Conservation (phyloP, 1,140 invertebrate genomes). For the Teleopsis dalmanni region DNA sequence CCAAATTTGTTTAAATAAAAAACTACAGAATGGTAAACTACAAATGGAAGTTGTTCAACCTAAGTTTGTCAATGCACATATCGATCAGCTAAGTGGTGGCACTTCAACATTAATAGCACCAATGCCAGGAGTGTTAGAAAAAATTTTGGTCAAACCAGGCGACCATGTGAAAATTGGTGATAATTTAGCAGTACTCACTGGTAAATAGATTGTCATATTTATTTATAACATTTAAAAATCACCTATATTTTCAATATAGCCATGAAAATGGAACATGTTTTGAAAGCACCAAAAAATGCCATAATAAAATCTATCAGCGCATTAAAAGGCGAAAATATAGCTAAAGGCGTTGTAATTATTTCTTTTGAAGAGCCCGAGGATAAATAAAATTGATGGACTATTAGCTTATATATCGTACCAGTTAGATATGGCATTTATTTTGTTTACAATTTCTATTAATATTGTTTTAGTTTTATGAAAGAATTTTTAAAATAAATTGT, state of each 20-base stretch:
- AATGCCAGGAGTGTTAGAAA: constrained; percentile 93
- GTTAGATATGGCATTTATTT: constrained; percentile 5
- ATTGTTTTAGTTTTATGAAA: constrained; percentile 11
- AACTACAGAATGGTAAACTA: constrained; percentile 25
- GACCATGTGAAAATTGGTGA: constrained; percentile 68
- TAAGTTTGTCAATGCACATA: constrained; percentile 45
- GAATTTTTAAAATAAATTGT: constrained; percentile 23
- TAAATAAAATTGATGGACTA: neutral
- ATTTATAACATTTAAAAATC: neutral
- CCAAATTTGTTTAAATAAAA: neutral
- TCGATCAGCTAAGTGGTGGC: constrained; percentile 29
- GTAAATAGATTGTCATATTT: constrained; percentile 8
- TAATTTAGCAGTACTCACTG: constrained; percentile 69
- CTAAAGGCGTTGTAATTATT: constrained; percentile 61
- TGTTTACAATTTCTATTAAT: neutral
- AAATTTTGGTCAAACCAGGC: constrained; percentile 74
- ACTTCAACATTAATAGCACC: constrained; percentile 55
- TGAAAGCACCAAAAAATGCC: constrained; percentile 71
- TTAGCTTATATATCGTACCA: neutral
- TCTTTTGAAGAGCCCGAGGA: constrained; percentile 43
- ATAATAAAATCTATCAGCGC: constrained; percentile 65
- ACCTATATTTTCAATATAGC: constrained; percentile 47
- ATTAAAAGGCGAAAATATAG: constrained; percentile 72
- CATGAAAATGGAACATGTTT: constrained; percentile 99
- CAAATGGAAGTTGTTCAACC: constrained; percentile 38